Conservation (phyloP, 2,888 invertebrate genomes). For the Ceramica pisi region DNA sequence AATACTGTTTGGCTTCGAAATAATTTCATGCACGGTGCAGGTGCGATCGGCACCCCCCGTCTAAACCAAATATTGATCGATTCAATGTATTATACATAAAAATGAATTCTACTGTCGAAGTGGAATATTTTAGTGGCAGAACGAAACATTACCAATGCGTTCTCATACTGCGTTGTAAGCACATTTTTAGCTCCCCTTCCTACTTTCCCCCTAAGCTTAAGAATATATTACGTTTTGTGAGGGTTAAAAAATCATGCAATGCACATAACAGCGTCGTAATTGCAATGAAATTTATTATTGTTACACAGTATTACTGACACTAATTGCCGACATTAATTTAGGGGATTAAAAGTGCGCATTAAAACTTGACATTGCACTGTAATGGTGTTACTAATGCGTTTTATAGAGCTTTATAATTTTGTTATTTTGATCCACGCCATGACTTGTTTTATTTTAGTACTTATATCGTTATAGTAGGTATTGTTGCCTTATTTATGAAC, state of each 20-base stretch:
- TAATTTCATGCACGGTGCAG: conserved; percentile 33
- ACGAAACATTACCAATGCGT: conserved; percentile 62
- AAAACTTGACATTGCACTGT: conserved; percentile 39
- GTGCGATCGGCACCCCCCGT: conserved; percentile 30
- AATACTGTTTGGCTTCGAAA: conserved; percentile 25
- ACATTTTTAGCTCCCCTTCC: conserved; percentile 77
- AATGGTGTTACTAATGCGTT: conserved; percentile 28
- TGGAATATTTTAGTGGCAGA: conserved; percentile 60
- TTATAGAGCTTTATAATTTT: not conserved
- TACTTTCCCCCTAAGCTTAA: conserved; percentile 73
- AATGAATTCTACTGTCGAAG: conserved; percentile 42
- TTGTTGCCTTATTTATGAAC: too few relatives aligned
- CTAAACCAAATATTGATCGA: conserved; percentile 38
- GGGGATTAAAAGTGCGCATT: conserved; percentile 55
- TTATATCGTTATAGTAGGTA: too few relatives aligned
- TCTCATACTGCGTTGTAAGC: conserved; percentile 76
- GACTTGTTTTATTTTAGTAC: not conserved
- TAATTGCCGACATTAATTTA: conserved; percentile 66
- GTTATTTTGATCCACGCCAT: not conserved
- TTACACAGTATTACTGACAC: conserved; percentile 63
- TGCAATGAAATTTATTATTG: conserved; percentile 79
- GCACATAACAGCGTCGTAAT: conserved; percentile 82
- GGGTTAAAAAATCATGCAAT: conserved; percentile 83
- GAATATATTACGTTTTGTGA: conserved; percentile 76
- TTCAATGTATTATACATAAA: conserved; percentile 31